phyloP scores from a whole-genome alignment of 2,888 invertebrate species.

The Eubasilissa splendida region DNA sequence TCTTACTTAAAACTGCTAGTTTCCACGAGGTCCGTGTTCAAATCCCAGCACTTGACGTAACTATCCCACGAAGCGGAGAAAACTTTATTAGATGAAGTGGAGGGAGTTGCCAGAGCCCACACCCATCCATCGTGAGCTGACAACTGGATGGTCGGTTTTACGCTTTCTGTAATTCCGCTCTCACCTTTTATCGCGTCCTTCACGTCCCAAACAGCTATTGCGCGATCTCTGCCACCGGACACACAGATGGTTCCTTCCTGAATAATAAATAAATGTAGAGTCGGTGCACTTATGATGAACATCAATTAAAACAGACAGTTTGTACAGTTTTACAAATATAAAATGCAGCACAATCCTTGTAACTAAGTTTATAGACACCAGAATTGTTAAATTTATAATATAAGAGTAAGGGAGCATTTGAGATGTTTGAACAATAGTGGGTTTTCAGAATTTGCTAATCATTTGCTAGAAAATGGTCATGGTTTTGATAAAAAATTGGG shows the following conservation, averaged over 20 bases:
- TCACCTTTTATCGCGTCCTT: constrained; percentile 41
- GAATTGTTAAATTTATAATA: no score
- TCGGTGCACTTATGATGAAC: background rate
- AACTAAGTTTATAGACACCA: no score
- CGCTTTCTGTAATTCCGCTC: constrained; percentile 62
- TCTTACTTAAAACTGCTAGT: constrained; percentile 70
- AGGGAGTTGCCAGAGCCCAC: constrained; percentile 73
- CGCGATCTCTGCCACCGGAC: constrained; percentile 75
- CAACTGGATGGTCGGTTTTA: constrained; percentile 62
- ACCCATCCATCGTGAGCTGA: constrained; percentile 78
- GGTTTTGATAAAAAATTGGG: no score
- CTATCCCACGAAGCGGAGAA: constrained; percentile 78
- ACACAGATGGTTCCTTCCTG: constrained; percentile 71
- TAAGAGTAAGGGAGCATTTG: no score
- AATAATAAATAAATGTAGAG: background rate
- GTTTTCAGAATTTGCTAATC: no score
- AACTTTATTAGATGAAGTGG: constrained; percentile 66
- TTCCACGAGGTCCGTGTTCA: constrained; percentile 67
- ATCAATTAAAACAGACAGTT: no score
- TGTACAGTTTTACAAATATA: no score
- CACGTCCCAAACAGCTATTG: constrained; percentile 72
- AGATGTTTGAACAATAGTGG: no score
- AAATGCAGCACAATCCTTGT: no score
- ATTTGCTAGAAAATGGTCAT: no score
- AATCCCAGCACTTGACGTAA: constrained; percentile 74